Percentiles rank a stretch among this genome's conserved stretches.
Conservation (phyloP, 2,797 vertebrate species). For the Pempheris klunzingeri region DNA sequence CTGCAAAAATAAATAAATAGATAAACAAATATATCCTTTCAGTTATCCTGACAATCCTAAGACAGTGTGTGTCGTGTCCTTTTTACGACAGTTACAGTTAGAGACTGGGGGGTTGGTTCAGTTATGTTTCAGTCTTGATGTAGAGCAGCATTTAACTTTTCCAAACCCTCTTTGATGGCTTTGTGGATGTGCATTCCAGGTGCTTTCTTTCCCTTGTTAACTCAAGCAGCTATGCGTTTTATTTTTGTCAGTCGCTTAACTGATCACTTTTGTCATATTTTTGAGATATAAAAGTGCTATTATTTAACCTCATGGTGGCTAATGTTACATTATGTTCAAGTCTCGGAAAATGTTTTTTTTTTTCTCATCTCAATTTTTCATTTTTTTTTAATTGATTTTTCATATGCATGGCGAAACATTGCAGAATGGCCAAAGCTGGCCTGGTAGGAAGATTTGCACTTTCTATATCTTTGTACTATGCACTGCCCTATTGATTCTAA, state of each 20-base stretch:
- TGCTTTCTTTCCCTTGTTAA: constrained; percentile 89
- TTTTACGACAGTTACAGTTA: constrained; percentile 18
- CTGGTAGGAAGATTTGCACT: constrained; percentile 99
- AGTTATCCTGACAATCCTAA: constrained; percentile 76
- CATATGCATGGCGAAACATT: constrained; percentile 90
- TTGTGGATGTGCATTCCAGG: constrained; percentile 99
- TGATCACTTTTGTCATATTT: constrained; percentile 83
- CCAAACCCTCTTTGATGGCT: constrained; percentile 80
- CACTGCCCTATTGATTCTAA: constrained; percentile 99
- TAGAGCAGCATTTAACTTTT: constrained; percentile 61
- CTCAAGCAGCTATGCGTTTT: constrained; percentile 82
- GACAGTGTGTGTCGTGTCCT: constrained; percentile 29
- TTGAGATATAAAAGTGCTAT: constrained; percentile 92
- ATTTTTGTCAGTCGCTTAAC: constrained; percentile 71
- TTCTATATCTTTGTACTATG: constrained; percentile 99
- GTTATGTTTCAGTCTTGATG: constrained; percentile 37
- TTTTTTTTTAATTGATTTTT: constrained; percentile 67
- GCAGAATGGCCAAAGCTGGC: constrained; percentile 87
- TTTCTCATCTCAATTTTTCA: constrained; percentile 64
- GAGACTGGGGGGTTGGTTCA: constrained; percentile 19
- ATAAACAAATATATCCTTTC: constrained; percentile 41
- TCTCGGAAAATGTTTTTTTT: constrained; percentile 69
- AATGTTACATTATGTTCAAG: constrained; percentile 85
- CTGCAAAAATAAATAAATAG: too few species aligned
- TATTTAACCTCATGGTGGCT: constrained; percentile 90